Evolutionary conservation across 2,113 vertebrate species (phyloP).

Genomic region (Ceyx margarethae): DNA sequence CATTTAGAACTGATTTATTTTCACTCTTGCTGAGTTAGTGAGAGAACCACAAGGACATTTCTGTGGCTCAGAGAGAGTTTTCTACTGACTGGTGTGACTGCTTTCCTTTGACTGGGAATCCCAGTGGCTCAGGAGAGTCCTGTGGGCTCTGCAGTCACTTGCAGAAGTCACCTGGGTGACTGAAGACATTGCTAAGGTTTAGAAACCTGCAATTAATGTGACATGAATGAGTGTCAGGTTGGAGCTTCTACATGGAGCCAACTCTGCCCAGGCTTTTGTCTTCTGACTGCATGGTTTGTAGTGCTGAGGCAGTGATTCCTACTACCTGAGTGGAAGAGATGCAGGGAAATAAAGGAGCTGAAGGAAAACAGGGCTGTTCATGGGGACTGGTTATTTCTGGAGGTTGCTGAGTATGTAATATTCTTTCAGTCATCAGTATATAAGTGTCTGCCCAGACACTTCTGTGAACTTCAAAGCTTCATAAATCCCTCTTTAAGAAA

Average conservation of each 20-base stretch:
- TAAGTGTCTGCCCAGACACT: not conserved
- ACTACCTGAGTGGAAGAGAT: not conserved
- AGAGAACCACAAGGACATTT: not conserved
- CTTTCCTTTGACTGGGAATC: not conserved
- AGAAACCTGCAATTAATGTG: not conserved
- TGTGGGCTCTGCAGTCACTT: not conserved
- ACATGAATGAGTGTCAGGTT: not conserved
- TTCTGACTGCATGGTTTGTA: not conserved
- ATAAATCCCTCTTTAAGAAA: not conserved
- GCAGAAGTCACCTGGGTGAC: not conserved
- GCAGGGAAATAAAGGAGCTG: not conserved
- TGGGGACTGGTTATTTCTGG: not conserved
- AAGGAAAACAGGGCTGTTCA: not conserved
- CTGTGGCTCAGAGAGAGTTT: not conserved
- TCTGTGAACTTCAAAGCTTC: not conserved
- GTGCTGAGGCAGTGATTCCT: not conserved
- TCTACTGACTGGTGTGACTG: not conserved
- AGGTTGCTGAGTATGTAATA: not conserved
- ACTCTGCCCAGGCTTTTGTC: not conserved
- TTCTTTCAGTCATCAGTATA: not conserved
- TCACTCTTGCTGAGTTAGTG: not conserved
- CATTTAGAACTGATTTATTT: not conserved
- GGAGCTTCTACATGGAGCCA: not conserved
- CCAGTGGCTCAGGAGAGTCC: not conserved
- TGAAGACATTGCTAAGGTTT: not conserved